These are phyloP conservation scores for Bothrops jararaca DNA, from an alignment of 2,113 vertebrate genomes.

Conservation along the genomic window DNA sequence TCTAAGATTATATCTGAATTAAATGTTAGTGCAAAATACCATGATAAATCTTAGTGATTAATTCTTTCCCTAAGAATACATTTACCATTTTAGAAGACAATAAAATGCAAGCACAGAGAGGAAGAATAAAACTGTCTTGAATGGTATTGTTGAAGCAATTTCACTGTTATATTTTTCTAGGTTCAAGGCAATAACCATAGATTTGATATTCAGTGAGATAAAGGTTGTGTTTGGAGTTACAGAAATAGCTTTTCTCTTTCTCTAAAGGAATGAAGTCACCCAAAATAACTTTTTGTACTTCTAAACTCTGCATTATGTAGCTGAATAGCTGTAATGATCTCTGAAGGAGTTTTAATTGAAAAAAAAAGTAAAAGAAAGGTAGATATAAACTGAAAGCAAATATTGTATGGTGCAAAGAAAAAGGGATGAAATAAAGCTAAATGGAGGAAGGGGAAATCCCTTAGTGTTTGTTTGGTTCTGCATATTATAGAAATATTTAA, in stretches of 20 bases:
- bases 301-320: conserved; percentile 32
- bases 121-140: not conserved
- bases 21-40: not conserved
- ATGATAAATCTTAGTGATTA: conserved; percentile 7
- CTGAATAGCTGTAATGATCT: conserved; percentile 53
- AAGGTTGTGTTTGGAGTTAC: conserved; percentile 47
- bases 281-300: conserved; percentile 52
- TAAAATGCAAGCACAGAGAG: not conserved
- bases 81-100: not conserved
- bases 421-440: conserved; percentile 11
- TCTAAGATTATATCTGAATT: conserved; percentile 29
- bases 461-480: conserved; percentile 35
- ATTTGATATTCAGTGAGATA: conserved; percentile 48
- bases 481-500: not conserved
- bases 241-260: conserved; percentile 44
- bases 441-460: not conserved
- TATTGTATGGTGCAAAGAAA: conserved; percentile 30
- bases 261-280: conserved; percentile 40
- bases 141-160: not conserved
- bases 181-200: conserved; percentile 32
- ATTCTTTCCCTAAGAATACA: not conserved
- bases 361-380: conserved; percentile 41
- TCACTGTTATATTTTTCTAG: not conserved
- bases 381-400: conserved; percentile 16
- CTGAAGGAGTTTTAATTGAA: conserved; percentile 49